Evolutionary conservation across 1,140 invertebrate genomes (phyloP), one percentile per base, ranked within the genome.

Genomic region (Frieseomelitta varia): DNA sequence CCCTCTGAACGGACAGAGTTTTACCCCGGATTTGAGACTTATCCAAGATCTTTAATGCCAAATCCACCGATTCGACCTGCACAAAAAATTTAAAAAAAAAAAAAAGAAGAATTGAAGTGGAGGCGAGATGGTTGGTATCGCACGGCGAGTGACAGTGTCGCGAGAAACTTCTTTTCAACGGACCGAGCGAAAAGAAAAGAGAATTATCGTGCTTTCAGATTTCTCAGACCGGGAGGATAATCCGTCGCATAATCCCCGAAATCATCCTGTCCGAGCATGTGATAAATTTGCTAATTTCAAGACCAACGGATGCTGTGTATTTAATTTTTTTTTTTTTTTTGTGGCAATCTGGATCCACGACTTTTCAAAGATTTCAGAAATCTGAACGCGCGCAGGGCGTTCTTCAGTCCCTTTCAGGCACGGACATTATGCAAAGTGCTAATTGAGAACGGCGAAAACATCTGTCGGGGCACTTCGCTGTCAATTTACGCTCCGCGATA

Each of bases 41-140:
- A 96, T 99, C 99, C 30, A 99, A 93, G 87, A 99, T 96, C 78
- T 98, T 97, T 68, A 99, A 93, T 1, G 99, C 99, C 86, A 99
- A 94, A 63, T 99, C 96, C 1, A 99, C 98, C 30, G 99, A 99
- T 94, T 99, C 99, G 78, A 98, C 96, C 97, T 97, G 90, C 91
- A 90, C 24, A 95, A 90, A 87, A 88, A 78, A 76, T 90, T 39
- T 39, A 8, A 89, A 83, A 79, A 82, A 2, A 27, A 34, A 55
- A 67, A 8, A 47, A 39, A n/a, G 47, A n/a, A 24, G 12, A 15
- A 69, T 12, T 39, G 34, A 56, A 63, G 0, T 30, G 21, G 10
- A 17, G 56, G 12, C 56, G 14, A 55, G 21, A 53, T 12, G 2
- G 34, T 34, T 75, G 30, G 61, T 47, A 58, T 24, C 39, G 4